Percentiles rank a stretch among this genome's conserved stretches.
Conservation (phyloP, 2,797 vertebrate genomes). For the Scolopax bukidnonensis region DNA sequence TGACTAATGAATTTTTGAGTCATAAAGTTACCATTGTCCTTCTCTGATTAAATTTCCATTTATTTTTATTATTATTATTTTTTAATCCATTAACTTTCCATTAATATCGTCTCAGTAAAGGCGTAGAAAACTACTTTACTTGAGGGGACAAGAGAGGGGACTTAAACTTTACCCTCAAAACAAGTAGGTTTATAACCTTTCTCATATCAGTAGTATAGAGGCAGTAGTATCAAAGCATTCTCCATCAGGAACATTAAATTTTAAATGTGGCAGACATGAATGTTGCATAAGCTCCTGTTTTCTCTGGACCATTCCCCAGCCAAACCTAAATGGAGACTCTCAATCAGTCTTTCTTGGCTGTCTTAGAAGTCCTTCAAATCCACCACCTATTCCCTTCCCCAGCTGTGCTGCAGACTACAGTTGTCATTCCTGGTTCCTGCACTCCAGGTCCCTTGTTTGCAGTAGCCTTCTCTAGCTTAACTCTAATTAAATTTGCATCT, state of each 20-base stretch:
- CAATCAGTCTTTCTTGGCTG: not conserved
- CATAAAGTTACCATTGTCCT: not conserved
- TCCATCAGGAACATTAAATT: not conserved
- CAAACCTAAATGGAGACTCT: not conserved
- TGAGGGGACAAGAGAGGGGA: not conserved
- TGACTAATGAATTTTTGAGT: not conserved
- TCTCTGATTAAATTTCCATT: not conserved
- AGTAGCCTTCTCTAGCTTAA: not conserved
- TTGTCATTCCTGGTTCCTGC: not conserved
- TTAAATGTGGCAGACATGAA: not conserved
- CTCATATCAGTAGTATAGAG: not conserved
- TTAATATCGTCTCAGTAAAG: not conserved
- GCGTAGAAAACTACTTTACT: not conserved
- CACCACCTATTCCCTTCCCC: not conserved
- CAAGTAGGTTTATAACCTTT: not conserved
- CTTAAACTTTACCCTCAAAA: not conserved
- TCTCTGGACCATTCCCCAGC: not conserved
- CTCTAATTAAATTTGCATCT: not conserved
- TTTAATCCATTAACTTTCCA: not conserved
- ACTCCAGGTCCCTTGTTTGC: not conserved
- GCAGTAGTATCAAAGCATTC: not conserved
- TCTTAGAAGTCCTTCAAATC: not conserved
- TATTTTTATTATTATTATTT: too few species aligned
- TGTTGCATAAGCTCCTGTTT: not conserved
- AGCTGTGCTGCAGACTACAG: not conserved